phyloP scores from a whole-genome alignment of 2,888 invertebrate species.

The Phragmatobia fuliginosa region DNA sequence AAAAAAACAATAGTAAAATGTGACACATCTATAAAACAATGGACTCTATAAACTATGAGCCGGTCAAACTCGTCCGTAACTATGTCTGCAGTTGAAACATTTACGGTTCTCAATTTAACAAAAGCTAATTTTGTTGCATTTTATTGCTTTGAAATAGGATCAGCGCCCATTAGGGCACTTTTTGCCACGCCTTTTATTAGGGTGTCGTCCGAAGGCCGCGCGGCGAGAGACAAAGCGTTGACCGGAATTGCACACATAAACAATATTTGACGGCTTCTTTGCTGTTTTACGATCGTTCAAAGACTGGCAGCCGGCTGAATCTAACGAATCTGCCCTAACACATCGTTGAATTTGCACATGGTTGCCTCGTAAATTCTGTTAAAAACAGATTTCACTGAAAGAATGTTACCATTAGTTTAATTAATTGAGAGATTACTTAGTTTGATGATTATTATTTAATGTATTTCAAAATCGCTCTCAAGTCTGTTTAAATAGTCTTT shows the following conservation, averaged over 20 bases:
- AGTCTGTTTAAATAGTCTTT: neutral
- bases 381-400: conserved; percentile 18
- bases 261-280: conserved; percentile 83
- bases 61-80: conserved; percentile 61
- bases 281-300: conserved; percentile 70
- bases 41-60: conserved; percentile 56
- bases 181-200: conserved; percentile 86
- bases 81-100: conserved; percentile 68
- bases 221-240: conserved; percentile 83
- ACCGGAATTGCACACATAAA: conserved; percentile 82
- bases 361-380: conserved; percentile 25
- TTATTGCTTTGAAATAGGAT: conserved; percentile 85
- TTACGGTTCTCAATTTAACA: conserved; percentile 78
- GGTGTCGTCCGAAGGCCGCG: conserved; percentile 84
- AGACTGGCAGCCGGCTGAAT: conserved; percentile 41
- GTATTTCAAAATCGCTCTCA: neutral
- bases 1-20: conserved; percentile 56
- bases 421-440: neutral
- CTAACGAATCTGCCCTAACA: conserved; percentile 33
- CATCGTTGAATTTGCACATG: conserved; percentile 34
- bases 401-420: conserved; percentile 6
- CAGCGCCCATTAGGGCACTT: conserved; percentile 81
- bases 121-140: conserved; percentile 86
- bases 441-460: neutral
- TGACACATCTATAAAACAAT: conserved; percentile 76